Conservation (phyloP, 2,797 vertebrate species). For the Enoplosus armatus region DNA sequence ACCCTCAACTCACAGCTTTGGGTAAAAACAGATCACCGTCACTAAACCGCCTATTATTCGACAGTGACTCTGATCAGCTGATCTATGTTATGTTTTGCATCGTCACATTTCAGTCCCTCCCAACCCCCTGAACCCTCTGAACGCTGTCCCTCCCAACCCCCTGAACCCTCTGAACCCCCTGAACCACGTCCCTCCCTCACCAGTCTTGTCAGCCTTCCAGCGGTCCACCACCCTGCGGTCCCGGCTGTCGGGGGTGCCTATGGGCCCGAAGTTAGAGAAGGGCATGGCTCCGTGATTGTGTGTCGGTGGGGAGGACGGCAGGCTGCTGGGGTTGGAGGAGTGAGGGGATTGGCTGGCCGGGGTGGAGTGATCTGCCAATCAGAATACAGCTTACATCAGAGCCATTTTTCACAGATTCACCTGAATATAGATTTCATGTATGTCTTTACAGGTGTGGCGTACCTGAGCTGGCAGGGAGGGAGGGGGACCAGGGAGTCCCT, state of each 20-base stretch:
- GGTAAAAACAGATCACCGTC: no score
- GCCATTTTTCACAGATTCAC: fast-evolving
- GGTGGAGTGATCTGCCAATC: conserved; percentile 94
- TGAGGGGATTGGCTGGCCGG: conserved; percentile 99
- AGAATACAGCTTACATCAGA: conserved; percentile 23
- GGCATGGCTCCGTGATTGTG: conserved; percentile 94
- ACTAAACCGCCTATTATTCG: not conserved
- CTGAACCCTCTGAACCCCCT: not conserved
- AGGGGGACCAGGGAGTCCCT: conserved; percentile 97
- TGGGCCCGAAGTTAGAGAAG: conserved; percentile 97
- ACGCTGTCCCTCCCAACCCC: not conserved
- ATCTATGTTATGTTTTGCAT: no score
- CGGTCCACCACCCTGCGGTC: conserved; percentile 92
- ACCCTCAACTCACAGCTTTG: not conserved
- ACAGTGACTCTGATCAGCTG: no score
- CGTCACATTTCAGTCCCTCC: no score
- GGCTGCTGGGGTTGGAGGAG: conserved; percentile 98
- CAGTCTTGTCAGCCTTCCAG: conserved; percentile 97
- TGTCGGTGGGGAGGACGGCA: conserved; percentile 97
- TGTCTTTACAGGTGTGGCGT: conserved; percentile 11
- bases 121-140: not conserved
- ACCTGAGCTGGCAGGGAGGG: conserved; percentile 98
- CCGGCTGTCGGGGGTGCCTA: conserved; percentile 94
- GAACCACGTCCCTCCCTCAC: conserved; percentile 61
- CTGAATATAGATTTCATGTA: fast-evolving